A percentile compares a stretch with the other conserved stretches of the same genome.
phyloP scores from a whole-genome alignment of 1,140 invertebrate species.

The Melipona quadrifasciata region DNA sequence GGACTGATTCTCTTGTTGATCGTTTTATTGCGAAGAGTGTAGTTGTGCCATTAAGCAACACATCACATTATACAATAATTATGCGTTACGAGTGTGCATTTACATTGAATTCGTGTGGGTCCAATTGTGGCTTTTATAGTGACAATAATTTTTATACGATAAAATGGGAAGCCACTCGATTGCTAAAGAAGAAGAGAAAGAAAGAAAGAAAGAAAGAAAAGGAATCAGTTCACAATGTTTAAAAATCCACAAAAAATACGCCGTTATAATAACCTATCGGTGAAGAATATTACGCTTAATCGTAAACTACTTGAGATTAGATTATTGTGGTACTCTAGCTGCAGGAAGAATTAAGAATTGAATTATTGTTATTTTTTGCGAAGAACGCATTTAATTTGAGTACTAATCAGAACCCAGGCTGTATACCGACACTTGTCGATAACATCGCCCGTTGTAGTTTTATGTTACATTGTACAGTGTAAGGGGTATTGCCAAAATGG shows the following conservation, averaged over 20 bases:
- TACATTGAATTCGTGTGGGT: slow-evolving; percentile 54
- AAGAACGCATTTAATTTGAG: slow-evolving; percentile 44
- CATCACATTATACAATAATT: slow-evolving; percentile 43
- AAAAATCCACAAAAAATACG: slow-evolving; percentile 44
- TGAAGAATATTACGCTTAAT: slow-evolving; percentile 63
- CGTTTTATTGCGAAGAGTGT: slow-evolving; percentile 63
- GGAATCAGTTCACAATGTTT: slow-evolving; percentile 39
- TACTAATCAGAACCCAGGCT: slow-evolving; percentile 38
- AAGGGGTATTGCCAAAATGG: slow-evolving; percentile 46
- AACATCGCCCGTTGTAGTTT: slow-evolving; percentile 62
- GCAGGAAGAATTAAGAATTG: slow-evolving; percentile 50
- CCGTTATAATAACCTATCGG: slow-evolving; percentile 52
- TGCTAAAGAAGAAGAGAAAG: not conserved
- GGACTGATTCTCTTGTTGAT: slow-evolving; percentile 63
- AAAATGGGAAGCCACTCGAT: slow-evolving; percentile 41
- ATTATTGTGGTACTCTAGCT: slow-evolving; percentile 52
- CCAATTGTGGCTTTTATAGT: slow-evolving; percentile 67
- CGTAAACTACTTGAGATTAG: slow-evolving; percentile 66
- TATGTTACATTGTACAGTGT: slow-evolving; percentile 65
- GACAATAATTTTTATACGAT: slow-evolving; percentile 69
- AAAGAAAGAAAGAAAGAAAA: slow-evolving; percentile 17
- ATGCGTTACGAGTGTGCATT: slow-evolving; percentile 51
- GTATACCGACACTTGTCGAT: slow-evolving; percentile 56
- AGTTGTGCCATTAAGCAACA: slow-evolving; percentile 53
- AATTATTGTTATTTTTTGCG: slow-evolving; percentile 61